These are phyloP conservation scores for Oscheius onirici DNA, from an alignment of 2,888 invertebrate species.

Conservation along the genomic window DNA sequence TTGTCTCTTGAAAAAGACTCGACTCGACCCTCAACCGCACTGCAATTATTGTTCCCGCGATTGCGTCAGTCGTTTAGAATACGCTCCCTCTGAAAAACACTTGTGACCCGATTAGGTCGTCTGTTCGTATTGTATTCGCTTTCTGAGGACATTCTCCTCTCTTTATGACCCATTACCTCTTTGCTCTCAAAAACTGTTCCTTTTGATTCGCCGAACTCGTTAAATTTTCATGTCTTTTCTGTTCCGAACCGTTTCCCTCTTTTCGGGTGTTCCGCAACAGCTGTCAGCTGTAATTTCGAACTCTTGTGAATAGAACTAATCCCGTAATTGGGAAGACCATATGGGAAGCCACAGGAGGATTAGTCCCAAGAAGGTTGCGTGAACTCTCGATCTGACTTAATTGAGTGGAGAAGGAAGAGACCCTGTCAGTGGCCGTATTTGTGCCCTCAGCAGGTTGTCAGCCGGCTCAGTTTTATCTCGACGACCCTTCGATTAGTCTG, in stretches of 20 bases:
- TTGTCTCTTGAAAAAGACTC: neutral
- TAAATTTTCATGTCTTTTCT: constrained; percentile 4
- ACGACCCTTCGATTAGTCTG: constrained; percentile 4
- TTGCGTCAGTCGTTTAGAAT: constrained; percentile 3
- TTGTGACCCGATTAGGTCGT: constrained; percentile 14
- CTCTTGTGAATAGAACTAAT: neutral
- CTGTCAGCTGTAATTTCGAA: neutral
- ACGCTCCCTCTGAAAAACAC: constrained; percentile 15
- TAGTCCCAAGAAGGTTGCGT: neutral
- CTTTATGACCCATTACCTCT: neutral
- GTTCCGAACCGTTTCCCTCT: neutral
- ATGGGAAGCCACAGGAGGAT: constrained; percentile 7
- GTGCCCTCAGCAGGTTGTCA: constrained; percentile 18
- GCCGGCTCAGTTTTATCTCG: constrained; percentile 20
- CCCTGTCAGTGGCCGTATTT: neutral
- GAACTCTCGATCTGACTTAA: neutral
- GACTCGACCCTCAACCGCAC: neutral
- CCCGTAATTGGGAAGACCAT: constrained; percentile 7
- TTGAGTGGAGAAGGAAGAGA: neutral
- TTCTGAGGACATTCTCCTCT: no score
- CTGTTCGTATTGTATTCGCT: neutral
- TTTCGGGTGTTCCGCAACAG: neutral
- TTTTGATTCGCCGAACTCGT: constrained; percentile 10
- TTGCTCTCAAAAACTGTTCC: neutral
- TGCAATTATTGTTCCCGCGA: constrained; percentile 10